Base-by-base conservation (phyloP, 2,888 invertebrate genomes). In the Yponomeuta malinellus region DNA sequence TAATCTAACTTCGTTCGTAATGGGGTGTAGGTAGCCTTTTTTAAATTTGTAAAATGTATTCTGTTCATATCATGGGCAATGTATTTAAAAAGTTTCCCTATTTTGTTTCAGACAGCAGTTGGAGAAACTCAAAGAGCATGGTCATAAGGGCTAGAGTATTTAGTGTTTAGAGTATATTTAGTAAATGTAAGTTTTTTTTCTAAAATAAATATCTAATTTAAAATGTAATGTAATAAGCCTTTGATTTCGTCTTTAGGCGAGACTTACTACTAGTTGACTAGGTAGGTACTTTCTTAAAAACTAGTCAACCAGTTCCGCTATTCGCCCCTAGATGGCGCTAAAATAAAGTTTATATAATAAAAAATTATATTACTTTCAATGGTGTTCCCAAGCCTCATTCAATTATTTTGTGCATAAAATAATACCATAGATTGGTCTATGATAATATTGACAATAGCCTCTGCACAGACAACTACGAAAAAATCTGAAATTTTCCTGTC, bases 91-190 rank as follows among this genome's bases (percentile, higher is more conserved):
- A 29, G 12, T 23, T 1, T 12, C 64, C 2, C 4, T 10, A 31
- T 29, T 65, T 10, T 29, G 29, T 10, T 65, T 72, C 92, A 95
- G 95, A 75, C 94, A 94, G 77, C 95, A 95, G 82, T 79, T 95
- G 71, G 95, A 95, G 75, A 95, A 95, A 77, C 93, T 95, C 77
- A 94, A 94, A 73, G 88, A 90, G 2, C 83, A 83, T 59, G 63
- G 63, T 31, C 66, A 71, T 15, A 31, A 63, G 15, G 33, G 3
- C 33, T 29, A 67, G 33, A 10, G 70, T 31, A 9, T 37, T 48
- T 10, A 43, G 31, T 68, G 33, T 10, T 48, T 48, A 43, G 23
- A 43, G 33, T 43, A 43, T 5, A 15, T 10, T 67, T n/a, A 48
- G 68, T 15, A 33, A 68, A 43, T 68, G 23, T 68, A 68, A 68